phyloP scores from a whole-genome alignment of 2,113 vertebrate genomes.

The Macaca mulatta region DNA sequence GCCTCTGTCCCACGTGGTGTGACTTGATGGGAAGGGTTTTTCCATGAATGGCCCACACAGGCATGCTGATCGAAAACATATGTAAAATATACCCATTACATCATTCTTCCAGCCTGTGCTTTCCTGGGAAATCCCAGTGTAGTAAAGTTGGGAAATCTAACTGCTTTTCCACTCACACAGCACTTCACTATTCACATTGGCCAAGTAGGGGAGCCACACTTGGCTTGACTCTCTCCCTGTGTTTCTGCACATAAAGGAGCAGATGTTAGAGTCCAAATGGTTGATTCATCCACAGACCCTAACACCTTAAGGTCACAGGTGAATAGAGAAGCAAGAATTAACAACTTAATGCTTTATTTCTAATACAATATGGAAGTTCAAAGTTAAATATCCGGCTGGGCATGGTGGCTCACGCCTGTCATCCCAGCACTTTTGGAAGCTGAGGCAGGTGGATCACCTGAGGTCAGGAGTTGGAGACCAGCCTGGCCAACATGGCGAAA shows the following conservation, averaged over 20 bases:
- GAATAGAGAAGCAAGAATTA: neutral
- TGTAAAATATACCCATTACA: neutral
- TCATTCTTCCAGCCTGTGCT: slow-evolving; percentile 29
- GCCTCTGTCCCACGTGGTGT: neutral
- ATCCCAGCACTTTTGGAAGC: no score
- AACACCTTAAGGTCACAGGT: neutral
- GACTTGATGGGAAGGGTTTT: slow-evolving; percentile 2
- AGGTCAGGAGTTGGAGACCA: no score
- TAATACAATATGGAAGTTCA: neutral
- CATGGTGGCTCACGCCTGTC: no score
- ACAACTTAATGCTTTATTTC: neutral
- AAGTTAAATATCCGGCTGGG: neutral
- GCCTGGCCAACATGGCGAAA: no score
- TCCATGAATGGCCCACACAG: neutral
- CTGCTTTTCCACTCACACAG: neutral
- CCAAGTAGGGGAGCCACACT: neutral
- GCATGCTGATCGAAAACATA: slow-evolving; percentile 4
- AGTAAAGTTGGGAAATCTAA: neutral
- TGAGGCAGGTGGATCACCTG: no score
- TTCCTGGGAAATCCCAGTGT: neutral
- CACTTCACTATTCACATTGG: neutral
- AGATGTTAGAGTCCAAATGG: neutral
- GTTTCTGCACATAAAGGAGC: no score
- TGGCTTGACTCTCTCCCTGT: no score
- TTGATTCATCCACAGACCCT: neutral